Percentiles rank a stretch among this genome's conserved stretches.
phyloP scores from a whole-genome alignment of 2,797 vertebrate species.

The Pseudomugil gertrudae region DNA sequence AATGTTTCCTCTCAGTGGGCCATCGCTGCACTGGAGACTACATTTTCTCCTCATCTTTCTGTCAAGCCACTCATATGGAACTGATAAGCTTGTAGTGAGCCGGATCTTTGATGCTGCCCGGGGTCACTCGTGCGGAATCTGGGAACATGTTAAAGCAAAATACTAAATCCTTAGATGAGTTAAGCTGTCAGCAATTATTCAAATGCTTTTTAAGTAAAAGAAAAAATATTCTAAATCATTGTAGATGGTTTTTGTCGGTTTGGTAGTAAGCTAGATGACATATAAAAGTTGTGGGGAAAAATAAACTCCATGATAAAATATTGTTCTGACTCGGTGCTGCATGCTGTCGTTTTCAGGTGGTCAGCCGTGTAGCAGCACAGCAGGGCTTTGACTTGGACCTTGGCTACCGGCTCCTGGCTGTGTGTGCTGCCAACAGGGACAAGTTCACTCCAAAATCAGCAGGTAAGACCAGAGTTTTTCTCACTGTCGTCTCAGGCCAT shows the following conservation, averaged over 20 bases:
- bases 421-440: constrained; percentile 98
- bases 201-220: background rate
- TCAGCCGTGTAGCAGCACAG: constrained; percentile 96
- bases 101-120: constrained; percentile 34
- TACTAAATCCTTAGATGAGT: constrained; percentile 8
- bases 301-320: background rate
- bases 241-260: background rate
- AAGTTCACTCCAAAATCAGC: constrained; percentile 99
- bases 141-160: constrained; percentile 20
- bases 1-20: constrained; percentile 67
- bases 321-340: constrained; percentile 20
- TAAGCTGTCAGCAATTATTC: background rate
- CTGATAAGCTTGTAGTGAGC: constrained; percentile 42
- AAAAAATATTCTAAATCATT: background rate
- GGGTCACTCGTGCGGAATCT: constrained; percentile 10
- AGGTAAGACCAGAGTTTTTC: constrained; percentile 85
- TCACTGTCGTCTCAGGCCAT: constrained; percentile 64
- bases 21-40: constrained; percentile 47
- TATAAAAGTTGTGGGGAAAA: background rate
- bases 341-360: constrained; percentile 85
- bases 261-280: background rate
- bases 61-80: constrained; percentile 61
- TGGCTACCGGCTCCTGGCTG: constrained; percentile 97
- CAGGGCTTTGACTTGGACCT: constrained; percentile 98
- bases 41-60: constrained; percentile 39